Percentiles rank a stretch among this genome's conserved stretches.
These are phyloP conservation scores for Pandion haliaetus DNA, from an alignment of 2,113 vertebrate genomes.

Conservation along the genomic window DNA sequence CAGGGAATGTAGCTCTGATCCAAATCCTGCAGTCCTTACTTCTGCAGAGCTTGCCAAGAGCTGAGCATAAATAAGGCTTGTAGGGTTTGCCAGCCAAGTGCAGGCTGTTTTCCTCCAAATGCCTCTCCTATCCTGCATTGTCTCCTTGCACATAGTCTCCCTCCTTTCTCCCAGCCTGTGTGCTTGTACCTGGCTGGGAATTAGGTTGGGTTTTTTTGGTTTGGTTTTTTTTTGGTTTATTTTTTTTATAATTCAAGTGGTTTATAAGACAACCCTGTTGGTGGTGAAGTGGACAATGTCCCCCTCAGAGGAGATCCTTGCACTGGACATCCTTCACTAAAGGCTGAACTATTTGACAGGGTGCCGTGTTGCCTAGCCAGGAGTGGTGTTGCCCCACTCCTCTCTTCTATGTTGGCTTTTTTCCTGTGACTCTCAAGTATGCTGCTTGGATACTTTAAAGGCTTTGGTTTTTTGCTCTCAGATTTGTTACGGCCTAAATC, in stretches of 20 bases:
- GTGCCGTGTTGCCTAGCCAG: neutral
- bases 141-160: neutral
- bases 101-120: neutral
- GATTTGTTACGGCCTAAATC: neutral
- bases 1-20: neutral
- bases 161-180: neutral
- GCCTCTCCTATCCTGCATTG: neutral
- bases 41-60: slow-evolving; percentile 22
- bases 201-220: neutral
- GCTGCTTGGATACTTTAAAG: neutral
- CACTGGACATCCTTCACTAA: neutral
- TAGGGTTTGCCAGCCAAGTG: neutral
- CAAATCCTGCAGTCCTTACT: slow-evolving; percentile 11
- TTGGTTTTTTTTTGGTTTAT: too few relatives aligned
- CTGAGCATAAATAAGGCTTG: neutral
- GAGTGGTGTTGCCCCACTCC: neutral
- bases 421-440: neutral
- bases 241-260: neutral
- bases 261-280: neutral
- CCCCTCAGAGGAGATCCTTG: neutral
- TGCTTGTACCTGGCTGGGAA: neutral
- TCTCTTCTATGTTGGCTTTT: neutral
- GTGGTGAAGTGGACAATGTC: neutral
- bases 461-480: neutral
- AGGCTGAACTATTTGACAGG: neutral